Conservation (phyloP, 2,888 invertebrate genomes). For the Priocnemis perturbator region DNA sequence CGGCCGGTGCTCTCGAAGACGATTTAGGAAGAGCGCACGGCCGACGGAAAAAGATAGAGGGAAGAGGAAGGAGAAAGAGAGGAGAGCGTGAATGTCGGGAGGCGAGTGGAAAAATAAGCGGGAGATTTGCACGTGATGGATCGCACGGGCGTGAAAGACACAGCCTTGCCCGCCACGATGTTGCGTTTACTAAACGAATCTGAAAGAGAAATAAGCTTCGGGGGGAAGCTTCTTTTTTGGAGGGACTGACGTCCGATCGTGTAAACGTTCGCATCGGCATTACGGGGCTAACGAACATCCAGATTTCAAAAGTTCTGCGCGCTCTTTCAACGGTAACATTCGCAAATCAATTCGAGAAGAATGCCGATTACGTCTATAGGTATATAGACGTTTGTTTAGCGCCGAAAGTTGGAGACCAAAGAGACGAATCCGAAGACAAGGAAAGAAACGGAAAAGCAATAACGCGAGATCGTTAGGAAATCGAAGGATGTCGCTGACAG, state of each 20-base stretch:
- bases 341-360: too few relatives aligned
- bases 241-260: too few relatives aligned
- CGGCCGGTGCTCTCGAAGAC: conserved; percentile 24
- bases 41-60: conserved; percentile 6
- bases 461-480: background rate
- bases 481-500: conserved; percentile 2
- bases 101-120: conserved; percentile 24
- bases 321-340: too few relatives aligned
- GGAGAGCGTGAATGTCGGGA: background rate
- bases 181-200: too few relatives aligned
- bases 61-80: conserved; percentile 4
- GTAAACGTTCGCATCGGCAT: too few relatives aligned
- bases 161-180: background rate
- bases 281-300: too few relatives aligned
- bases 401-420: background rate
- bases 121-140: conserved; percentile 23
- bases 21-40: conserved; percentile 21
- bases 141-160: conserved; percentile 6
- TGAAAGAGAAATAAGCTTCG: too few relatives aligned
- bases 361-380: too few relatives aligned
- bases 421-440: background rate
- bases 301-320: too few relatives aligned
- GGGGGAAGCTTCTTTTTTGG: too few relatives aligned
- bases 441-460: background rate
- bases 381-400: too few relatives aligned